Evolutionary conservation across 2,888 invertebrate species (phyloP), one percentile per base, ranked within the genome.

Genomic region (Pyrrhosoma nymphula): DNA sequence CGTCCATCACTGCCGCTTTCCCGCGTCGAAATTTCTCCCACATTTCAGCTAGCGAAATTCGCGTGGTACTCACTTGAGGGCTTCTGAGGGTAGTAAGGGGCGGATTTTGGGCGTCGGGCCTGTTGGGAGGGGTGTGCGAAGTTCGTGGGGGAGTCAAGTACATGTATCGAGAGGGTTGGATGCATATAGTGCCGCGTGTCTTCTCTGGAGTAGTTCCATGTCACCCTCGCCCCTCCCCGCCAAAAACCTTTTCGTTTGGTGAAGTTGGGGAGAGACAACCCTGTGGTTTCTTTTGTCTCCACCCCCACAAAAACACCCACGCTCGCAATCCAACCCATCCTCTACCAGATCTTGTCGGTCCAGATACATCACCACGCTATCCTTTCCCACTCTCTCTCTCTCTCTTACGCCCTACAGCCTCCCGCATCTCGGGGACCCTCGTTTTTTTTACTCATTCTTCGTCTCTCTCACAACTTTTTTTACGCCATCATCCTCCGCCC

Each of bases 251-350:
- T 82, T 82, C 69, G 69, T 69, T 69, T 60, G 69, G 69, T 23
- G 26, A n/a, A 26, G 3, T 14, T 10, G 69, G 26, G 23, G 26
- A 26, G 69, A 26, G 30, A 14, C 8, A 8, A 26, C 35, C 35
- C 82, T 35, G 35, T 82, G 82, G 82, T 35, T 82, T 82, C 82
- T 82, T 82, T 82, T 82, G 82, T 82, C 82, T 82, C 82, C 69
- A 69, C 23, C 82, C 75, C 82, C 47, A 35, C 18, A 82, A 35
- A 23, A 82, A 82, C 82, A 82, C 82, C 82, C 82, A 82, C 12
- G 82, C 35, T 82, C 82, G 1, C 82, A 82, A 30, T 18, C 82
- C 35, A 23, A 23, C 35, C 82, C 69, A 8, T 69, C n/a, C 23
- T 26, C 69, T 26, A 26, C 82, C 12, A 82, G 82, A 82, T 82